Evolutionary conservation across 2,797 vertebrate species (phyloP).

Genomic region (Caiman crocodilus): DNA sequence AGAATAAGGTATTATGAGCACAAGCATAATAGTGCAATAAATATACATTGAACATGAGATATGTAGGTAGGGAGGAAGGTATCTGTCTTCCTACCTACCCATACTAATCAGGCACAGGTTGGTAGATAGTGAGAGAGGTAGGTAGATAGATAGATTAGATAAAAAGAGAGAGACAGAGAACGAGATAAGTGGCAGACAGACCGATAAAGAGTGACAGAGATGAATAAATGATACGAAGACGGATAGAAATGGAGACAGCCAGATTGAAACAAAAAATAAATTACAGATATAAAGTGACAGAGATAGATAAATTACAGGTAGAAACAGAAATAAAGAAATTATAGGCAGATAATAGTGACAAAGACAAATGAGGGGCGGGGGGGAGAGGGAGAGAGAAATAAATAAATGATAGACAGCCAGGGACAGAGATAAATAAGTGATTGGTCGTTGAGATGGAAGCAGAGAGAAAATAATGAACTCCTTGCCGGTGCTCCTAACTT

Average conservation of each 20-base stretch:
- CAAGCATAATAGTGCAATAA: conserved; percentile 60
- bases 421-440: conserved; percentile 58
- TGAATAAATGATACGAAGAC: conserved; percentile 61
- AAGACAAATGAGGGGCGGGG: neutral
- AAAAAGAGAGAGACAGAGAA: conserved; percentile 14
- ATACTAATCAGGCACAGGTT: conserved; percentile 13
- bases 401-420: conserved; percentile 1
- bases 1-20: conserved; percentile 68
- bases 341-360: neutral
- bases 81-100: no score
- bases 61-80: no score
- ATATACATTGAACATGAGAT: conserved; percentile 54
- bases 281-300: conserved; percentile 2
- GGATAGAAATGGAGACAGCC: conserved; percentile 55
- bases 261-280: conserved; percentile 32
- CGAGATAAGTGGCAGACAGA: conserved; percentile 56
- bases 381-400: neutral
- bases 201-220: conserved; percentile 36
- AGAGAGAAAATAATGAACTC: neutral
- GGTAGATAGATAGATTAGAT: neutral
- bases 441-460: neutral
- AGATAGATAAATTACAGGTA: conserved; percentile 58
- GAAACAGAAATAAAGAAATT: neutral
- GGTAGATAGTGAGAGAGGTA: neutral
- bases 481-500: neutral